Evolutionary conservation across 2,888 invertebrate genomes (phyloP).

Genomic region (Scotopteryx bipunctaria): DNA sequence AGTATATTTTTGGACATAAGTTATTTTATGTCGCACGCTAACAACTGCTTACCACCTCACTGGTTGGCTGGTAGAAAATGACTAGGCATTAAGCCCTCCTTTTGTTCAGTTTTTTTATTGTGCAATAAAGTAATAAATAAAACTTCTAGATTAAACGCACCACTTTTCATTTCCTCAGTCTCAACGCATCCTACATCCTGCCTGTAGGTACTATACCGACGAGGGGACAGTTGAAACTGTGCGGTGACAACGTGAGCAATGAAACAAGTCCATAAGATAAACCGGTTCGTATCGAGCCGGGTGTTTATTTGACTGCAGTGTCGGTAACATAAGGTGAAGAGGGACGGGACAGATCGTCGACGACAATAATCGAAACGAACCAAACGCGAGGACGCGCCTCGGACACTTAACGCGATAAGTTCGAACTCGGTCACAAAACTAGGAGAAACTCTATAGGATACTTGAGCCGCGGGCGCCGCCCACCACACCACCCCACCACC

Average conservation of each 20-base stretch:
- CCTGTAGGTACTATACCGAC: too few species aligned
- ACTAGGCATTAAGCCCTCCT: too few species aligned
- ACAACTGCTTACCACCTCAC: too few species aligned
- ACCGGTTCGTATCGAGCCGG: conserved; percentile 53
- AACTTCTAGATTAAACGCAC: too few species aligned
- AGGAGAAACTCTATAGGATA: conserved; percentile 21
- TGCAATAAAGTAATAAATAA: too few species aligned
- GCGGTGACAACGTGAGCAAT: conserved; percentile 3
- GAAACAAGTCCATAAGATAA: conserved; percentile 38
- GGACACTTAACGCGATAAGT: conserved; percentile 7
- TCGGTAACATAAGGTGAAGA: conserved; percentile 67
- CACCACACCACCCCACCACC: conserved; percentile 10
- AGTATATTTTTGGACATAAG: too few species aligned
- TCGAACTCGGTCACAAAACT: conserved; percentile 15
- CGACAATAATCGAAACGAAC: conserved; percentile 40
- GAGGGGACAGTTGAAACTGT: background rate
- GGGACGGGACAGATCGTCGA: conserved; percentile 78
- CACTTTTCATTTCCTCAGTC: too few species aligned
- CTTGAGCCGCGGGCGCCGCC: conserved; percentile 22
- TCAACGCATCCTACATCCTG: too few species aligned
- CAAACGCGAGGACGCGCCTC: background rate
- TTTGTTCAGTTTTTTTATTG: too few species aligned
- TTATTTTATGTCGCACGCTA: too few species aligned
- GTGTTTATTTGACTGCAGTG: conserved; percentile 59
- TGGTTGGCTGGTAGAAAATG: too few species aligned